Evolutionary conservation across 1,140 invertebrate species (phyloP), one percentile per base, ranked within the genome.

Genomic region (Saxidomus purpurata): DNA sequence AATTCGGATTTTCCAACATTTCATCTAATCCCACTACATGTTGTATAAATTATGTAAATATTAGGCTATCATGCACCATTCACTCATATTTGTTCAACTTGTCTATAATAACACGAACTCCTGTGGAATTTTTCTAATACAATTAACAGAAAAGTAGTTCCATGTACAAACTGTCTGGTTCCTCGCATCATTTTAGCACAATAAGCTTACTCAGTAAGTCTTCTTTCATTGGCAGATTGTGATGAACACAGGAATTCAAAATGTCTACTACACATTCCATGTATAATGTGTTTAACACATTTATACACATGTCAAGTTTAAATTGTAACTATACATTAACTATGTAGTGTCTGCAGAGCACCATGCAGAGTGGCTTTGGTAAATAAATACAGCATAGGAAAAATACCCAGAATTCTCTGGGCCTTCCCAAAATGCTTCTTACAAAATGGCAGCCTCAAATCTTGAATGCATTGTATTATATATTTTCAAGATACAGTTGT

Each of bases 361-460:
- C 76, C 76, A 79, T 79, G 76, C 76, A 15, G 6, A 55, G 4
- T 79, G 76, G 55, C 76, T 79, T 52, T 76, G 43, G 43, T 47
- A 28, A 25, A 49, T 55, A 8, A 52, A 52, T 34, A 19, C 25
- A 49, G 76, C 76, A 79, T 49, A n/a, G 47, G 43, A 52, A 36
- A 34, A 19, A 22, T 47, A 34, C 76, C 47, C 47, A 55, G 25
- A 79, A 28, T 79, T 79, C 47, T 59, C 28, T 34, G 49, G 28
- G 36, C 22, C 19, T 55, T 79, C 76, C 76, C 76, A 79, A 13
- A 52, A 79, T 79, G 76, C 76, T 49, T 31, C 76, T 52, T 22
- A 6, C 11, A 79, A 49, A 79, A 79, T 79, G 76, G 47, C 76
- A 79, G 76, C 76, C 76, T 79, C 76, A 79, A 79, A 79, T 79